Percentiles rank a stretch among this genome's conserved stretches.
These are phyloP conservation scores for Deilephila porcellus DNA, from an alignment of 2,888 invertebrate genomes.

Conservation along the genomic window DNA sequence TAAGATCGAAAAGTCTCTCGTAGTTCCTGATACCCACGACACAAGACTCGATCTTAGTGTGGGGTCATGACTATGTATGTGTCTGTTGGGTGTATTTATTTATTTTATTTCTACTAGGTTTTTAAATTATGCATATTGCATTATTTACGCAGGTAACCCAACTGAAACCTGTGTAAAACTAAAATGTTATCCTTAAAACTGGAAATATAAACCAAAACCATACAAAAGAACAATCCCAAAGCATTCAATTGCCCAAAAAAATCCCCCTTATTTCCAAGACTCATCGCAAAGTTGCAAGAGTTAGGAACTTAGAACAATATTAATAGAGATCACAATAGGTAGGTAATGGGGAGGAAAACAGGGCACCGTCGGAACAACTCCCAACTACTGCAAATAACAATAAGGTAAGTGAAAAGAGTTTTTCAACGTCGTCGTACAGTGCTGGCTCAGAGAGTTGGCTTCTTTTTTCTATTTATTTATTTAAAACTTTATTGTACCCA, in stretches of 20 bases:
- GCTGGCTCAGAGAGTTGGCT: background rate
- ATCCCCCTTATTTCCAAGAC: no score
- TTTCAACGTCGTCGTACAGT: background rate
- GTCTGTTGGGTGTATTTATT: no score
- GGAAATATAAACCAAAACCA: background rate
- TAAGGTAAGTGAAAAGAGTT: conserved; percentile 32
- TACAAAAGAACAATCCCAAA: background rate
- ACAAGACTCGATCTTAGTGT: no score
- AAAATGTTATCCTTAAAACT: no score
- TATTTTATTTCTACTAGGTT: no score
- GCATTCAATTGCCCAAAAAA: background rate
- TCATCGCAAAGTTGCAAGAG: no score
- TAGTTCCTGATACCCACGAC: no score
- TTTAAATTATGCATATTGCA: no score
- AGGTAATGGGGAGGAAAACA: conserved; percentile 6
- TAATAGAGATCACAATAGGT: conserved; percentile 16
- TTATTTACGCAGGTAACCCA: no score
- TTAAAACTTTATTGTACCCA: background rate
- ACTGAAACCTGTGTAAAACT: no score
- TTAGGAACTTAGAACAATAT: background rate
- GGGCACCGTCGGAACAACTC: conserved; percentile 33
- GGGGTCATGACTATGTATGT: no score
- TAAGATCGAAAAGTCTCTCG: no score
- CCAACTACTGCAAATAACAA: conserved; percentile 41
- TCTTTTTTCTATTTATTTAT: background rate